Base-by-base conservation (phyloP, 2,888 invertebrate species). In the Pseudococcus longispinus region DNA sequence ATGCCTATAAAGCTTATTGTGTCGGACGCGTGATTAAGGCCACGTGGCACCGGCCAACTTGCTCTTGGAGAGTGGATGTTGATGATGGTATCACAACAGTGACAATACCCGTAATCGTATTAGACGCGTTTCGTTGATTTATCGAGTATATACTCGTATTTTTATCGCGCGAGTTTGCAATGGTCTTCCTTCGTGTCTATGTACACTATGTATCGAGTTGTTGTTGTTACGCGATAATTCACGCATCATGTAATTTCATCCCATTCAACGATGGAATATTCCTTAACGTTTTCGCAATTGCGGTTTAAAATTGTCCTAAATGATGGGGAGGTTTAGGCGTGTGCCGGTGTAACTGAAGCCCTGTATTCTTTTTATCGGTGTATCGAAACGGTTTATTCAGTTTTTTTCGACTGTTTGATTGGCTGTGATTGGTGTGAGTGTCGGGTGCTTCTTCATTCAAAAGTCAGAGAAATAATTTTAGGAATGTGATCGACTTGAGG, bases 61-160 rank as follows among this genome's bases (percentile, higher is more conserved):
- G 70, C 46, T 85, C 65, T 85, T 70, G 13, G 1, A 37, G 15
- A 65, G 37, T 20, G 32, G 51, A 86, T 51, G 77, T 46, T 85
- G 46, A 86, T 51, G 77, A 80, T 86, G 51, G 86, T 86, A 86
- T 86, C 86, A 86, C 86, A 86, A 85, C 85, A 85, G 46, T 77
- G 86, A 86, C 86, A 85, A 86, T 86, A 65, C 60, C 86, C 42
- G 74, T 86, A 86, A 86, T 86, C 86, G 74, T 77, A 86, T 86
- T 77, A 86, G 86, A 77, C 77, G 77, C 86, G 77, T 86, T 86
- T 86, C 77, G 86, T 77, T 77, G 86, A 86, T 85, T 85, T 65
- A 85, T 85, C n/a, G 74, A 85, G 85, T 84, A 84, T 84, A 84
- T 42, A n/a, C n/a, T n/a, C n/a, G n/a, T n/a, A 32, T 32, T 32